Evolutionary conservation across 2,797 vertebrate genomes (phyloP).

Genomic region (Brachymystax lenok): DNA sequence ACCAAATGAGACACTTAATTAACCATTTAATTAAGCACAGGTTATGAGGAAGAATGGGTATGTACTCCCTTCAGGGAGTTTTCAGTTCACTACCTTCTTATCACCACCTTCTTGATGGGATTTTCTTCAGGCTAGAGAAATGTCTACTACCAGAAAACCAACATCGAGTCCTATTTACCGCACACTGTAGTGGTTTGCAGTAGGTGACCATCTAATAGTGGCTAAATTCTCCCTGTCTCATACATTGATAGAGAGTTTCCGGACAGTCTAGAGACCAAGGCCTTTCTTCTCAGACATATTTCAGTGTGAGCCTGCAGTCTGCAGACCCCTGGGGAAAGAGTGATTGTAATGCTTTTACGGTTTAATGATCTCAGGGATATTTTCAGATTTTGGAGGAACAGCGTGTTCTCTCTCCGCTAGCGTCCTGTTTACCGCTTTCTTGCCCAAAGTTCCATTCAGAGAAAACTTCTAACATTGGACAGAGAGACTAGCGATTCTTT

Average conservation of each 20-base stretch:
- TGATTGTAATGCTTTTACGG: slow-evolving; percentile 73
- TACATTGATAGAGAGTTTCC: neutral
- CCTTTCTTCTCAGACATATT: neutral
- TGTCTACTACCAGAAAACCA: neutral
- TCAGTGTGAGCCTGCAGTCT: slow-evolving; percentile 50
- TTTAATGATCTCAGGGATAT: slow-evolving; percentile 73
- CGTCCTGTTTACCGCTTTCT: slow-evolving; percentile 57
- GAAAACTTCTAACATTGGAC: slow-evolving; percentile 35
- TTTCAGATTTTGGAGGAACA: slow-evolving; percentile 70
- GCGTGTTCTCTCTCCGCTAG: slow-evolving; percentile 55
- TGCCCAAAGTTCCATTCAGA: slow-evolving; percentile 42
- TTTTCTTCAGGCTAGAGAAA: neutral
- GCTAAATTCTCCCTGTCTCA: neutral
- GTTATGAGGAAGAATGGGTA: neutral
- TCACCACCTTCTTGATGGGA: neutral
- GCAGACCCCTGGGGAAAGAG: slow-evolving; percentile 47
- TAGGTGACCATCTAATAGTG: neutral
- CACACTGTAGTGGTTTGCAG: neutral
- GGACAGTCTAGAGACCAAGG: neutral
- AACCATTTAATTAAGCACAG: neutral
- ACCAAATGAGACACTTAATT: neutral
- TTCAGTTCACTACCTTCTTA: neutral
- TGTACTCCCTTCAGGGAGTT: neutral
- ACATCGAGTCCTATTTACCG: neutral
- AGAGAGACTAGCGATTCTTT: slow-evolving; percentile 28